These are phyloP conservation scores for Labeo calbasu DNA, from an alignment of 2,797 vertebrate genomes.

Conservation along the genomic window DNA sequence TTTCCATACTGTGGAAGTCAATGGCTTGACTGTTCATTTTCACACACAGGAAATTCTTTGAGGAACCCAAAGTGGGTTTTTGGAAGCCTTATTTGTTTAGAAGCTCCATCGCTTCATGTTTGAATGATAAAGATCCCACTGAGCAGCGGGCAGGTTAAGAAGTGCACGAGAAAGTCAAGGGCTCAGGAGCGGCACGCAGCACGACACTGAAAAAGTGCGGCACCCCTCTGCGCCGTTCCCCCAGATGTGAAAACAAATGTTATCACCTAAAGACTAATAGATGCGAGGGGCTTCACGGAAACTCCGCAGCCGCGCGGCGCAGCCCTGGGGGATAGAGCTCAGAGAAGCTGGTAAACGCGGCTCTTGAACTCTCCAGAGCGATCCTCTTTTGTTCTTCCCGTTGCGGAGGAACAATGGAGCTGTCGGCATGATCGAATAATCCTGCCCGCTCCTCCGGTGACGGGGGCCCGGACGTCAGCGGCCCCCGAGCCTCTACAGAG, in stretches of 20 bases:
- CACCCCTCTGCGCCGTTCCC: slow-evolving; percentile 33
- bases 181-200: neutral
- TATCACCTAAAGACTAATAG: slow-evolving; percentile 76
- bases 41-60: neutral
- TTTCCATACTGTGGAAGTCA: neutral
- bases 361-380: slow-evolving; percentile 73
- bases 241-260: slow-evolving; percentile 73
- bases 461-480: slow-evolving; percentile 41
- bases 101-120: neutral
- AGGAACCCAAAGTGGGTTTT: neutral
- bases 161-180: neutral
- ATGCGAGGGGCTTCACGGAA: slow-evolving; percentile 64
- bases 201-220: slow-evolving; percentile 66
- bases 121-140: neutral
- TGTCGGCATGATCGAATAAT: slow-evolving; percentile 75
- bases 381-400: slow-evolving; percentile 71
- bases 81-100: neutral
- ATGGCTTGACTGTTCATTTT: neutral
- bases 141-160: neutral
- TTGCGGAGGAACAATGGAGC: slow-evolving; percentile 73
- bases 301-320: neutral
- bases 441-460: slow-evolving; percentile 53
- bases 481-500: slow-evolving; percentile 37
- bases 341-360: slow-evolving; percentile 75
- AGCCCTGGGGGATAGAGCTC: slow-evolving; percentile 60